Percentiles rank a stretch among this genome's conserved stretches.
These are phyloP conservation scores for Nannoperca australis DNA, from an alignment of 2,797 vertebrate species.

Conservation along the genomic window DNA sequence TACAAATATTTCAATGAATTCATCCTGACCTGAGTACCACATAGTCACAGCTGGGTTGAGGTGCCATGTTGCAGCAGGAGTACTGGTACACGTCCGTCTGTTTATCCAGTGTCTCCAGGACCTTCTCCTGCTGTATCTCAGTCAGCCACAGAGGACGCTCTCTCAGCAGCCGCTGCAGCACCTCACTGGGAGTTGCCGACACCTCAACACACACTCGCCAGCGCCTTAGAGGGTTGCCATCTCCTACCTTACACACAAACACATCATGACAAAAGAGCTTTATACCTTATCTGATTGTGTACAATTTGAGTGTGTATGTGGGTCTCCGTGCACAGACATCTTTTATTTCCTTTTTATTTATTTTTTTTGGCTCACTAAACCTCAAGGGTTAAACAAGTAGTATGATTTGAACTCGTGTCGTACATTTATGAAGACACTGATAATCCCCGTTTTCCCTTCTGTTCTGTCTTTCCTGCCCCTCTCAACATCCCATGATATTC, in stretches of 20 bases:
- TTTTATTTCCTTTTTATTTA: no score
- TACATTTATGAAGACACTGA: background rate
- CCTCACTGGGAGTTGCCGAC: slow-evolving; percentile 87
- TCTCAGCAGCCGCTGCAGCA: slow-evolving; percentile 90
- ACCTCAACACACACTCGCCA: slow-evolving; percentile 91
- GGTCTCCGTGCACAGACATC: background rate
- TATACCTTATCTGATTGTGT: background rate
- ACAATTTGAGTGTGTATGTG: background rate
- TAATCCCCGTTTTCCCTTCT: background rate
- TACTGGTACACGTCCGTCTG: slow-evolving; percentile 94
- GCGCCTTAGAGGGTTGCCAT: slow-evolving; percentile 90
- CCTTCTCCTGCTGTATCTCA: slow-evolving; percentile 91
- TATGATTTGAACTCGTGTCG: background rate
- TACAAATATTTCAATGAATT: background rate
- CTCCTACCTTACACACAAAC: slow-evolving; percentile 86
- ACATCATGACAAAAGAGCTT: background rate
- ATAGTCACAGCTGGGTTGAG: slow-evolving; percentile 91
- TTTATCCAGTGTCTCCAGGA: slow-evolving; percentile 90
- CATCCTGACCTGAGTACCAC: slow-evolving; percentile 90
- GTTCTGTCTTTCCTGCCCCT: background rate
- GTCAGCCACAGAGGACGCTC: slow-evolving; percentile 90
- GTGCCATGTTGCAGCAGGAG: slow-evolving; percentile 90
- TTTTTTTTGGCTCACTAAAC: background rate
- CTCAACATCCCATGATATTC: background rate
- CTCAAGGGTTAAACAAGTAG: background rate